These are phyloP conservation scores for Colletes latitarsis DNA, from an alignment of 1,140 invertebrate genomes.

Conservation along the genomic window DNA sequence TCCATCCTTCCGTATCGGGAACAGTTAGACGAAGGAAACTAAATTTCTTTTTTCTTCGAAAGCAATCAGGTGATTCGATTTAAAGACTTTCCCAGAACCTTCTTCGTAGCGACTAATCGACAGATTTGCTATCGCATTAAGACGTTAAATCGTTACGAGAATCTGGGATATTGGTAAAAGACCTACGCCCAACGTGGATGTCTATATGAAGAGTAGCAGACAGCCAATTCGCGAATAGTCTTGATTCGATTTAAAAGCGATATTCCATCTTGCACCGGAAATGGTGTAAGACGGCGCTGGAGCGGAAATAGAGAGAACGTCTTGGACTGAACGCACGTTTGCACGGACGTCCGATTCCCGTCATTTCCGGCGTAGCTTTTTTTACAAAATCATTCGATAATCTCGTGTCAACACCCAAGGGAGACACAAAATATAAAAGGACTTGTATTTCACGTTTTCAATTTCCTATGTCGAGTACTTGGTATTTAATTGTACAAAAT, in stretches of 20 bases:
- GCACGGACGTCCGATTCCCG: constrained; percentile 50
- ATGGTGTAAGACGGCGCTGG: constrained; percentile 79
- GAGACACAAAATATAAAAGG: not conserved
- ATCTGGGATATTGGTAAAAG: constrained; percentile 34
- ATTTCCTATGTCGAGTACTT: too few species aligned
- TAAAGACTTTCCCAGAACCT: constrained; percentile 48
- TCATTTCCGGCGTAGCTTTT: constrained; percentile 65
- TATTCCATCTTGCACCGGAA: constrained; percentile 80
- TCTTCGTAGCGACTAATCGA: constrained; percentile 52
- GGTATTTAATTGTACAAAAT: too few species aligned
- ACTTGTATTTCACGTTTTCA: not conserved
- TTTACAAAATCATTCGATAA: constrained; percentile 66
- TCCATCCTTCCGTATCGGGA: not conserved
- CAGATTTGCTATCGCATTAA: constrained; percentile 64
- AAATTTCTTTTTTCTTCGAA: constrained; percentile 53
- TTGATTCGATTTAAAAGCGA: constrained; percentile 81
- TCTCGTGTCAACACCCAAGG: constrained; percentile 25
- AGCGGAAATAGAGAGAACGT: constrained; percentile 79
- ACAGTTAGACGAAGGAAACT: not conserved
- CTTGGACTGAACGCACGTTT: constrained; percentile 69
- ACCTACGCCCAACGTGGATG: not conserved
- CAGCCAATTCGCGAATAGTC: constrained; percentile 79
- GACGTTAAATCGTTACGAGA: constrained; percentile 64
- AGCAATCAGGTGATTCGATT: constrained; percentile 51
- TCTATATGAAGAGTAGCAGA: constrained; percentile 19